phyloP scores from a whole-genome alignment of 2,888 invertebrate species.

The Malthinus flaveolus region DNA sequence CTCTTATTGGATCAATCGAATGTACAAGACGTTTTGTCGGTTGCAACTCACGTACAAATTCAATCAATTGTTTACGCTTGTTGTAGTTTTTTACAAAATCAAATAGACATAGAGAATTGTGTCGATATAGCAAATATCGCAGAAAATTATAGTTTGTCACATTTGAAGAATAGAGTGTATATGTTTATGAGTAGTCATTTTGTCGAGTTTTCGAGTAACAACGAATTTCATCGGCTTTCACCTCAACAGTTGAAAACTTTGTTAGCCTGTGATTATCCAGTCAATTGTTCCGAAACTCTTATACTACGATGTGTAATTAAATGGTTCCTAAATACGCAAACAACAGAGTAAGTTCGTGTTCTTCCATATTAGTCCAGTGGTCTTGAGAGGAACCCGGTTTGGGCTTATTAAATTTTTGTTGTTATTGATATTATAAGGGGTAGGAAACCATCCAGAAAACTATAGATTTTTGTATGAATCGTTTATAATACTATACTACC shows the following conservation, averaged over 20 bases:
- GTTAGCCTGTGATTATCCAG: slow-evolving; percentile 67
- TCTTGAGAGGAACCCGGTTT: too few relatives aligned
- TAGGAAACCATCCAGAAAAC: too few relatives aligned
- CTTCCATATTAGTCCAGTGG: too few relatives aligned
- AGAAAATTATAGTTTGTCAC: slow-evolving; percentile 66
- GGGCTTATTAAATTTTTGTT: too few relatives aligned
- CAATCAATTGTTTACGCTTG: slow-evolving; percentile 69
- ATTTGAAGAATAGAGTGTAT: slow-evolving; percentile 63
- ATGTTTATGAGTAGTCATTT: slow-evolving; percentile 68
- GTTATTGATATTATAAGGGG: too few relatives aligned
- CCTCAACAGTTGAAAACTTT: slow-evolving; percentile 64
- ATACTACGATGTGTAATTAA: slow-evolving; percentile 62
- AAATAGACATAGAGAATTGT: slow-evolving; percentile 71
- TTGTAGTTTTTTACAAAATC: slow-evolving; percentile 66
- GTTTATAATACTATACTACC: too few relatives aligned
- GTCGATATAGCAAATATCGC: slow-evolving; percentile 71
- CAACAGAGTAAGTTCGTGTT: slow-evolving; percentile 47
- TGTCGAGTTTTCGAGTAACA: slow-evolving; percentile 61
- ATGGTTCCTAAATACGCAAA: slow-evolving; percentile 60
- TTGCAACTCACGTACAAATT: slow-evolving; percentile 69
- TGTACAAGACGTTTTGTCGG: slow-evolving; percentile 69
- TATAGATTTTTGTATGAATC: too few relatives aligned
- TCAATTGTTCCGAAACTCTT: slow-evolving; percentile 67
- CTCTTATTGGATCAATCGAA: slow-evolving; percentile 65
- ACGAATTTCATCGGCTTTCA: slow-evolving; percentile 64